These are phyloP conservation scores for Anorthoa munda DNA, from an alignment of 2,888 invertebrate genomes.

Conservation along the genomic window DNA sequence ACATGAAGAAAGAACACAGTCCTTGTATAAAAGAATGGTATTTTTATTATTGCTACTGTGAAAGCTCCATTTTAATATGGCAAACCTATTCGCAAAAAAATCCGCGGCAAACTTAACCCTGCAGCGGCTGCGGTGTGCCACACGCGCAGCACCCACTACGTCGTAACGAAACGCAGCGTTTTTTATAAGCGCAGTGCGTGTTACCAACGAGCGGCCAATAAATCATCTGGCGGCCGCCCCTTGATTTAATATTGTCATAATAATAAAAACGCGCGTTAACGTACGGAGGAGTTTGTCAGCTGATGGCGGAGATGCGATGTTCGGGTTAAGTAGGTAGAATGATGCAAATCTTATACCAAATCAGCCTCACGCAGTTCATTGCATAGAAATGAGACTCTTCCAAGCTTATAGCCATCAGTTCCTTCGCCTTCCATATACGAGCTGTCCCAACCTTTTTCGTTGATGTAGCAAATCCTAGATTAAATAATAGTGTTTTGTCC, in stretches of 20 bases:
- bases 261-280: slow-evolving; percentile 86
- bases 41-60: too few relatives aligned
- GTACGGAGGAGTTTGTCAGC: slow-evolving; percentile 52
- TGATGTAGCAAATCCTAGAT: too few relatives aligned
- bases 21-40: too few relatives aligned
- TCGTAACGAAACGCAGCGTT: slow-evolving; percentile 59
- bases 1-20: too few relatives aligned
- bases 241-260: slow-evolving; percentile 88
- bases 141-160: slow-evolving; percentile 59
- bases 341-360: neutral
- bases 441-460: too few relatives aligned
- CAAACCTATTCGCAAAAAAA: slow-evolving; percentile 11
- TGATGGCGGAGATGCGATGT: slow-evolving; percentile 51
- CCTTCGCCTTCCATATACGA: too few relatives aligned
- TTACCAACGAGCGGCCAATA: slow-evolving; percentile 80
- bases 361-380: too few relatives aligned
- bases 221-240: slow-evolving; percentile 83
- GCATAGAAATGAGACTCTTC: too few relatives aligned
- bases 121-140: slow-evolving; percentile 34
- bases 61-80: neutral
- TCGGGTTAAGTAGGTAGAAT: slow-evolving; percentile 36
- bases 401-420: too few relatives aligned
- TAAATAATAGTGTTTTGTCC: neutral
- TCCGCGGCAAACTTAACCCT: slow-evolving; percentile 24
- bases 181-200: slow-evolving; percentile 64